Evolutionary conservation across 1,140 invertebrate species (phyloP).

Genomic region (Monomorium pharaonis): DNA sequence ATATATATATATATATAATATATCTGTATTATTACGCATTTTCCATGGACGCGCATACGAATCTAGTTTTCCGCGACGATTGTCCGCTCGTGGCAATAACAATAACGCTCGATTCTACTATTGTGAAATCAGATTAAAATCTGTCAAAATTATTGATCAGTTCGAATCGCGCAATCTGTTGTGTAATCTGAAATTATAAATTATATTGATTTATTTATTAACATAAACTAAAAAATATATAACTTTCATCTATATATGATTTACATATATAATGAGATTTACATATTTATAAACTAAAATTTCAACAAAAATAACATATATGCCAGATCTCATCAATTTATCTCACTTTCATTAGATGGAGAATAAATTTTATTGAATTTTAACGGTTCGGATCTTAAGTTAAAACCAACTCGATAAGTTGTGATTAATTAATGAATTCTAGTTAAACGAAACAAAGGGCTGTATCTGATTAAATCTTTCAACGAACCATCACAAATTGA

Average conservation of each 20-base stretch:
- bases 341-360: neutral
- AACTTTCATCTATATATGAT: conserved; percentile 11
- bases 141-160: conserved; percentile 22
- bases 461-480: conserved; percentile 9
- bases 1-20: conserved; percentile 57
- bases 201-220: conserved; percentile 4
- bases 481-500: neutral
- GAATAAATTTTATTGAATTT: neutral
- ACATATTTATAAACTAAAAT: conserved; percentile 8
- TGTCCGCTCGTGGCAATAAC: conserved; percentile 28
- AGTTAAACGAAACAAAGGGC: conserved; percentile 3
- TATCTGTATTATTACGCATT: conserved; percentile 58
- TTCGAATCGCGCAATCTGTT: neutral
- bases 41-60: neutral
- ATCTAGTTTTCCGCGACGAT: conserved; percentile 32
- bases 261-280: neutral
- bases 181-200: conserved; percentile 9
- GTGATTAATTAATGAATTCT: neutral
- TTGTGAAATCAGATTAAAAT: conserved; percentile 9
- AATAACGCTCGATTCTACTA: neutral
- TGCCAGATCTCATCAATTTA: conserved; percentile 4
- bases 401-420: neutral
- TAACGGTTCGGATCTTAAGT: neutral
- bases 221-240: conserved; percentile 15
- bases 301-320: conserved; percentile 33